These are phyloP conservation scores for Tetramorium alpestre DNA, from an alignment of 1,140 invertebrate species.

Conservation along the genomic window DNA sequence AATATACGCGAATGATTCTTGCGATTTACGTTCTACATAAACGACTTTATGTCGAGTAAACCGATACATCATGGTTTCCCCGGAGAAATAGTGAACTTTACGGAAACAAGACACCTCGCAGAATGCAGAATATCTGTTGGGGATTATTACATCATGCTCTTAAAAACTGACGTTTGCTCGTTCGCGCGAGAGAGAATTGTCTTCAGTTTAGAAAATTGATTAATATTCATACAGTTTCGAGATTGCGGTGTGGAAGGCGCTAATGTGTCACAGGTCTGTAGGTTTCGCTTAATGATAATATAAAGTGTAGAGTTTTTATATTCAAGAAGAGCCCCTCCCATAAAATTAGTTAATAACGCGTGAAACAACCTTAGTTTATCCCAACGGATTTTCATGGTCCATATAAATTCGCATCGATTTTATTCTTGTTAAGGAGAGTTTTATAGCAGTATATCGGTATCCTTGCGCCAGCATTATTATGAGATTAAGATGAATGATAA, in stretches of 20 bases:
- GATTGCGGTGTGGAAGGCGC: not conserved
- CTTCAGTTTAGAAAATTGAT: slow-evolving; percentile 28
- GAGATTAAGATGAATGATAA: not conserved
- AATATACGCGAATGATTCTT: slow-evolving; percentile 49
- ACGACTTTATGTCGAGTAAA: slow-evolving; percentile 38
- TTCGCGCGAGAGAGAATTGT: slow-evolving; percentile 13
- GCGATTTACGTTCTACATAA: slow-evolving; percentile 56
- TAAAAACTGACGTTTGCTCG: slow-evolving; percentile 12
- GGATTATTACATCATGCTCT: slow-evolving; percentile 30
- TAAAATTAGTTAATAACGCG: slow-evolving; percentile 49
- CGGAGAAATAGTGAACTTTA: slow-evolving; percentile 12
- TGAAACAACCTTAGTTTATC: slow-evolving; percentile 19
- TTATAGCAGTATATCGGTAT: not conserved
- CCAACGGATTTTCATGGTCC: not conserved
- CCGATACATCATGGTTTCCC: slow-evolving; percentile 22
- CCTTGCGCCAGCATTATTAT: not conserved
- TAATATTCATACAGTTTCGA: not conserved
- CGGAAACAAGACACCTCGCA: slow-evolving; percentile 3
- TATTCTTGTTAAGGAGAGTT: slow-evolving; percentile 4
- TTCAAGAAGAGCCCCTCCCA: not conserved
- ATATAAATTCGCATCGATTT: slow-evolving; percentile 32
- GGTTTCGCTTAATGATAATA: slow-evolving; percentile 19
- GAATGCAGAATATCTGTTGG: not conserved
- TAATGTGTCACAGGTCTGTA: slow-evolving; percentile 21
- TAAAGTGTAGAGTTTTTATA: not conserved